Evolutionary conservation across 1,140 invertebrate species (phyloP).

Genomic region (Yoshiicerus persimilis): DNA sequence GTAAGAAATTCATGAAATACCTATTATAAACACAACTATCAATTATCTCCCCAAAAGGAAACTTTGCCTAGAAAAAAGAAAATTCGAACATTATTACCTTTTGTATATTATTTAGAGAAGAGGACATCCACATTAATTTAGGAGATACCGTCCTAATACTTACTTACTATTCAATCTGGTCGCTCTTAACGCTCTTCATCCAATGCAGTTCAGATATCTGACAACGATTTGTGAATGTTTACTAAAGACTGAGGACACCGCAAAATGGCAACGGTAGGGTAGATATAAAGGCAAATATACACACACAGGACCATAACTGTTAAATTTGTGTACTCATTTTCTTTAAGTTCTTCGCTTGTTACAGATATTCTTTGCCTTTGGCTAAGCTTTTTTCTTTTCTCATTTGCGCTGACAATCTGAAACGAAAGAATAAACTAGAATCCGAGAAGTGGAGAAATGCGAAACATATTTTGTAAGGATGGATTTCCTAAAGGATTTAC

Average conservation of each 20-base stretch:
- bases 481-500: no score
- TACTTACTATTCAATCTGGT: not conserved
- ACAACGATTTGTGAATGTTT: not conserved
- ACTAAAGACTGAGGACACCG: not conserved
- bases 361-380: not conserved
- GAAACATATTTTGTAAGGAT: not conserved
- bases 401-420: not conserved
- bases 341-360: not conserved
- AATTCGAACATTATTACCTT: no score
- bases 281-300: not conserved
- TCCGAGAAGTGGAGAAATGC: no score
- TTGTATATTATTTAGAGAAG: no score
- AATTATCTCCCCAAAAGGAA: no score
- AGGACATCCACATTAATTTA: no score
- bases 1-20: no score
- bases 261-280: not conserved
- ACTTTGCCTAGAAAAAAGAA: no score
- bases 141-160: no score
- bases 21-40: no score
- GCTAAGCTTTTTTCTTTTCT: not conserved
- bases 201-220: not conserved
- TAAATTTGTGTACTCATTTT: not conserved
- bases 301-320: not conserved
- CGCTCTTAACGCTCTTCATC: not conserved
- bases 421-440: not conserved